Evolutionary conservation across 2,113 vertebrate species (phyloP), one percentile per base, ranked within the genome.

Genomic region (Alectura lathami): DNA sequence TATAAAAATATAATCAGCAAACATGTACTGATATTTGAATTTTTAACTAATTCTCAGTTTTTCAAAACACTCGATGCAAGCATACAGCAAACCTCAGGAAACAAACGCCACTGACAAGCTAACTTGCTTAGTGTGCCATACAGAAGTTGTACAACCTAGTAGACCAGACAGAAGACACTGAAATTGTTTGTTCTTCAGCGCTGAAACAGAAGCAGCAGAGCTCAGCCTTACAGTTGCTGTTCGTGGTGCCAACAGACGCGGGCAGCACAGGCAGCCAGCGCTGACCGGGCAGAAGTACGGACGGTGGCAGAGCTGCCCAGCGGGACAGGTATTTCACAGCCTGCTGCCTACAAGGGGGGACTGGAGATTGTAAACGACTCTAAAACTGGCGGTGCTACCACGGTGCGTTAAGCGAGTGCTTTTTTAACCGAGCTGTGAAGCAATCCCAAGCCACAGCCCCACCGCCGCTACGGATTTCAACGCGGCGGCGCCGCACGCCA

Each of bases 1-100:
- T 99, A 79, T 13, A 47, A 91, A 93, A 93, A 76, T 47, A 74
- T 16, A 96, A 80, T 56, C 16, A 47, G 72, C 26, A 34, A 18
- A 48, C 27, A 32, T 30, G 16, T 18, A 59, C 47, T 68, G 50
- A 45, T n/a, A 80, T n/a, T 82, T 59, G 63, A n/a, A 8, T 45
- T 79, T 83, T 34, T 3, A 47, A 68, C 70, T 62, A 30, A 62
- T 32, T 45, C 11, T 70, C 38, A 30, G 7, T 3, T 16, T 63
- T 40, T 68, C 40, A 40, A 63, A 77, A 68, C 11, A 29, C 7
- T 45, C 15, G 40, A n/a, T 8, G 67, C 11, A 26, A 57, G 59
- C 48, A 63, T 2, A 27, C 6, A 24, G 20, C 15, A 69, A 81
- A 43, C 20, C 26, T 63, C 34, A 63, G 34, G 67, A 67, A 80